Evolutionary conservation across 2,113 vertebrate species (phyloP).

Genomic region (Murina feae): DNA sequence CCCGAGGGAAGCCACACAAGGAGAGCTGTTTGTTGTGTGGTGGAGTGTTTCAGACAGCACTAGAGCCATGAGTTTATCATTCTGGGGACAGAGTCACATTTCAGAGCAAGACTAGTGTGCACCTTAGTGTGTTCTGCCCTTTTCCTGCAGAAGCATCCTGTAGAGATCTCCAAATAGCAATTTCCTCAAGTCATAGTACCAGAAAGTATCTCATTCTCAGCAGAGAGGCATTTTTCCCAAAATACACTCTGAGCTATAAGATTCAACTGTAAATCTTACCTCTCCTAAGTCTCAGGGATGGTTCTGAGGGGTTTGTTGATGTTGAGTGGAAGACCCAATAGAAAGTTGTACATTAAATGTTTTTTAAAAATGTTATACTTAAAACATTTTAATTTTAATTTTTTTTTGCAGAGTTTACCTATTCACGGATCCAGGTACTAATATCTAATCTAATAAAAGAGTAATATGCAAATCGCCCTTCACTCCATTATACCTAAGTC

Average conservation of each 20-base stretch:
- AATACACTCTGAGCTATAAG: not conserved
- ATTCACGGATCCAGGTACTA: not conserved
- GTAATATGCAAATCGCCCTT: too few species aligned
- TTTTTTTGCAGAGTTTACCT: not conserved
- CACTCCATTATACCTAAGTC: too few species aligned
- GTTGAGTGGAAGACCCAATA: not conserved
- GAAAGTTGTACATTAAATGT: not conserved
- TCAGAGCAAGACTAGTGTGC: not conserved
- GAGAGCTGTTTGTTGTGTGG: not conserved
- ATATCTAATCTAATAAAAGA: too few species aligned
- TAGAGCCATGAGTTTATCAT: constrained; percentile 49
- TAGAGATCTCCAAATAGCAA: constrained; percentile 38
- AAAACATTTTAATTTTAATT: not conserved
- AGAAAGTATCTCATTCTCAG: constrained; percentile 37
- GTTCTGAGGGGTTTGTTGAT: not conserved
- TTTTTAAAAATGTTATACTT: not conserved
- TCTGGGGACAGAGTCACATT: constrained; percentile 15
- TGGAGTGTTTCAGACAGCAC: not conserved
- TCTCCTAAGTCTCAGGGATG: not conserved
- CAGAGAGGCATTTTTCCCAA: not conserved
- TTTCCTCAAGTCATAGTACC: constrained; percentile 23
- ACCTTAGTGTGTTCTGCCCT: not conserved
- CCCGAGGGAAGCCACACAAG: too few species aligned
- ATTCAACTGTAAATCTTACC: constrained; percentile 13
- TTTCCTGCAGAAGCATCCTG: not conserved